Evolutionary conservation across 2,888 invertebrate species (phyloP).

Genomic region (Epirrhoe alternata): DNA sequence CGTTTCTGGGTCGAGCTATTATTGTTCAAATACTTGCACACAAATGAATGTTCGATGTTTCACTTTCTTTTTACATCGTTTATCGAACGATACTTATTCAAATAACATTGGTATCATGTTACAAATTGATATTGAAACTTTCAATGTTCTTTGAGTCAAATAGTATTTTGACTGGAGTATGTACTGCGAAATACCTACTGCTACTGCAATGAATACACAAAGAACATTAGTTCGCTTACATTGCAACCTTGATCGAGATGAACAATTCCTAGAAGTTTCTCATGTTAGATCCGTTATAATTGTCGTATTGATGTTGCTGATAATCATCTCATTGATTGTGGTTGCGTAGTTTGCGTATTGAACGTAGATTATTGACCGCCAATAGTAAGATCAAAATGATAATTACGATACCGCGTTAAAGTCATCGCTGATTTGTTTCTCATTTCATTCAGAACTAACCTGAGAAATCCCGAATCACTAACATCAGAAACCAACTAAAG

Average conservation of each 20-base stretch:
- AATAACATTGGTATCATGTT: conserved; percentile 9
- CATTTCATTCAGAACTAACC: neutral
- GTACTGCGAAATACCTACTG: neutral
- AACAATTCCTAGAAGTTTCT: conserved; percentile 49
- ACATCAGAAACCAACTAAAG: neutral
- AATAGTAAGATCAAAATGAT: conserved; percentile 11
- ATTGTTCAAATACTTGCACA: conserved; percentile 43
- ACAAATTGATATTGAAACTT: neutral
- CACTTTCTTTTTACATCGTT: conserved; percentile 48
- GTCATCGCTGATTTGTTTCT: neutral
- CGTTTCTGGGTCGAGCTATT: conserved; percentile 46
- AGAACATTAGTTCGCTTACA: conserved; percentile 34
- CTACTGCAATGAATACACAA: neutral
- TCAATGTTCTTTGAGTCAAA: conserved; percentile 7
- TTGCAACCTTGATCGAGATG: conserved; percentile 47
- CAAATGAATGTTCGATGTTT: conserved; percentile 40
- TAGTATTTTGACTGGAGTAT: conserved; percentile 1
- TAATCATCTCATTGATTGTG: conserved; percentile 38
- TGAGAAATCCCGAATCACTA: neutral
- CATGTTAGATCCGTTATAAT: conserved; percentile 57
- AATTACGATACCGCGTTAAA: neutral
- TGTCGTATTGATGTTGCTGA: conserved; percentile 42
- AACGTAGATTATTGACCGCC: neutral
- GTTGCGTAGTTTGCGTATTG: conserved; percentile 14
- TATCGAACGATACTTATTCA: conserved; percentile 14